Percentiles rank a stretch among this genome's conserved stretches.
phyloP scores from a whole-genome alignment of 2,113 vertebrate species.

The Trogon surrucura region DNA sequence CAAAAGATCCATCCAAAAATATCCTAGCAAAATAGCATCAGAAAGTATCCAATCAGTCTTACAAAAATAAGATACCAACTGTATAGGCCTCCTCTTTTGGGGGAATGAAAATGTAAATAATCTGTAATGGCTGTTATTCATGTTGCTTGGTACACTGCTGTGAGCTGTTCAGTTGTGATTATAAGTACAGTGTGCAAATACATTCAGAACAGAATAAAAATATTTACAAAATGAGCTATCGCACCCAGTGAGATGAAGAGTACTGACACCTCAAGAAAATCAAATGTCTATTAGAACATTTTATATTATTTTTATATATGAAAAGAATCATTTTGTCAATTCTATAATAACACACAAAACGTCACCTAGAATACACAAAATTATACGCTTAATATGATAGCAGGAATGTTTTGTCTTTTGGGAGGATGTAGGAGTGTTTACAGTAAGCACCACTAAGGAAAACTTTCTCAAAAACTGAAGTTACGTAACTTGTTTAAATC shows the following conservation, averaged over 20 bases:
- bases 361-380: neutral
- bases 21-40: neutral
- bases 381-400: neutral
- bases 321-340: neutral
- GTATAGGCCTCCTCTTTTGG: neutral
- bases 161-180: neutral
- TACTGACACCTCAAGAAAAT: neutral
- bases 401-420: neutral
- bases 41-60: neutral
- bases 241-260: neutral
- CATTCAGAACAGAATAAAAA: neutral
- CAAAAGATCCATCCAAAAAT: neutral
- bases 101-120: neutral
- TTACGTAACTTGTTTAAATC: neutral
- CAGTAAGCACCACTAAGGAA: neutral
- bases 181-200: neutral
- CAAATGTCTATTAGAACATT: neutral
- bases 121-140: neutral
- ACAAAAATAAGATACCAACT: neutral
- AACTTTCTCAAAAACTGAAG: neutral
- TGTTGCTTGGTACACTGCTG: neutral
- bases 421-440: neutral
- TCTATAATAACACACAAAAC: neutral
- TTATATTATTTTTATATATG: neutral
- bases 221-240: neutral